Base-by-base conservation (phyloP, 2,113 vertebrate genomes). In the Centropus unirufus region DNA sequence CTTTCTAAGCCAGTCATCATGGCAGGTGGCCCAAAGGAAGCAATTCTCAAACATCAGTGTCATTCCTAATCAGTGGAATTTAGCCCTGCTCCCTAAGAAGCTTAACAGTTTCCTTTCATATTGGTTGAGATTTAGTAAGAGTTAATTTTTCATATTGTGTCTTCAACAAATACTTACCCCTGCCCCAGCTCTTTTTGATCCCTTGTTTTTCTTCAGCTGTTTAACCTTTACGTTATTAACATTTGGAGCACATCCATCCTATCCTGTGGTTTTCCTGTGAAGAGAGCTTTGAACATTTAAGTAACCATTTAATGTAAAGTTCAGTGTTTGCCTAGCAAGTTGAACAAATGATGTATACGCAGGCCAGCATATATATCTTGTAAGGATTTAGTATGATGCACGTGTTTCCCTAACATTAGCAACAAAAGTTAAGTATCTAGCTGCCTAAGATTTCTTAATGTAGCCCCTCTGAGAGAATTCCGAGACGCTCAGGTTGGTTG, bases 1-100 rank as follows among this genome's bases (percentile, higher is more conserved):
- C 14, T 83, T 93, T 91, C 80, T 90, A 67, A 96, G 84, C 87
- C 91, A 91, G 44, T 86, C 62, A 69, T 39, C 47, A 62, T 92
- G 88, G 63, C 68, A 94, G 87, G 83, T 95, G 81, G 58, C 34
- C 66, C 64, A n/a, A 79, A 94, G 78, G 68, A 95, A 96, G 77
- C 75, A 89, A 89, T 86, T 92, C 62, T 94, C 80, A 80, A 96
- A 86, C 46, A 51, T 74, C 52, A 32, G 70, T 93, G 87, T 66
- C 81, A 54, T 69, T 89, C 27, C 64, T 79, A 80, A 92, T 94
- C 63, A 92, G 63, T 51, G 49, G 73, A 47, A 47, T 77, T 61
- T 82, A 83, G 36, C 59, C 49, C 27, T 64, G 52, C 27, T 93
- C 29, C 29, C 23, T 91, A 66, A 94, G 89, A 87, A 86, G 72